phyloP scores from a whole-genome alignment of 1,140 invertebrate genomes.

The Hylaeus volcanicus region DNA sequence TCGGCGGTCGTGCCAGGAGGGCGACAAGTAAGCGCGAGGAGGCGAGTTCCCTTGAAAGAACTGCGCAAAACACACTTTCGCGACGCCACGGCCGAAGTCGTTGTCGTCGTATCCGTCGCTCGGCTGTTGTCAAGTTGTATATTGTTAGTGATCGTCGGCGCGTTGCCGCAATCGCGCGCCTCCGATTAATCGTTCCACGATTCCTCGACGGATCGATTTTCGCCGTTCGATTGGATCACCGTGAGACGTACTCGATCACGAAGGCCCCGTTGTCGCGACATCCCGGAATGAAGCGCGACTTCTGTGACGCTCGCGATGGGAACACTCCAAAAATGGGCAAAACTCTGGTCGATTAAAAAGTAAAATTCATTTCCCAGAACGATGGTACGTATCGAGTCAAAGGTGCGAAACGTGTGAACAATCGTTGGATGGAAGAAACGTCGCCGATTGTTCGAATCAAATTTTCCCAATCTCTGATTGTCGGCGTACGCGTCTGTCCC shows the following conservation, averaged over 20 bases:
- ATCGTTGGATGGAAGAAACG: slow-evolving; percentile 35
- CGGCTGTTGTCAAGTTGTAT: slow-evolving; percentile 12
- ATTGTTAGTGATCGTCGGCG: slow-evolving; percentile 38
- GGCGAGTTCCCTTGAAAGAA: slow-evolving; percentile 66
- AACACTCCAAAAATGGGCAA: too few species aligned
- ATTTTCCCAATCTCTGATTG: too few species aligned
- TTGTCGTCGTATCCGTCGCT: slow-evolving; percentile 36
- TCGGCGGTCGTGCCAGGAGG: slow-evolving; percentile 39
- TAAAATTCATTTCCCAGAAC: too few species aligned
- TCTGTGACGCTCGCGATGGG: too few species aligned
- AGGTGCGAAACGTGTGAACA: too few species aligned
- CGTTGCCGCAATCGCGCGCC: slow-evolving; percentile 26
- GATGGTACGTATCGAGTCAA: too few species aligned
- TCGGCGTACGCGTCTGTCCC: slow-evolving; percentile 37
- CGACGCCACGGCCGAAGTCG: slow-evolving; percentile 36
- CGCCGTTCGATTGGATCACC: background rate
- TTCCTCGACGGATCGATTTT: background rate
- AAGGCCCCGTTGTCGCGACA: too few species aligned
- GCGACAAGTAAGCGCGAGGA: slow-evolving; percentile 64
- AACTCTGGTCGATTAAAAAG: too few species aligned
- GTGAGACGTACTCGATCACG: too few species aligned
- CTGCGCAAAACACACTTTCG: slow-evolving; percentile 61
- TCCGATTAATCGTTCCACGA: too few species aligned
- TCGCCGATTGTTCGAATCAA: slow-evolving; percentile 44
- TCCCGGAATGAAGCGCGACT: too few species aligned